phyloP scores from a whole-genome alignment of 2,113 vertebrate genomes.

The Suricata suricatta region DNA sequence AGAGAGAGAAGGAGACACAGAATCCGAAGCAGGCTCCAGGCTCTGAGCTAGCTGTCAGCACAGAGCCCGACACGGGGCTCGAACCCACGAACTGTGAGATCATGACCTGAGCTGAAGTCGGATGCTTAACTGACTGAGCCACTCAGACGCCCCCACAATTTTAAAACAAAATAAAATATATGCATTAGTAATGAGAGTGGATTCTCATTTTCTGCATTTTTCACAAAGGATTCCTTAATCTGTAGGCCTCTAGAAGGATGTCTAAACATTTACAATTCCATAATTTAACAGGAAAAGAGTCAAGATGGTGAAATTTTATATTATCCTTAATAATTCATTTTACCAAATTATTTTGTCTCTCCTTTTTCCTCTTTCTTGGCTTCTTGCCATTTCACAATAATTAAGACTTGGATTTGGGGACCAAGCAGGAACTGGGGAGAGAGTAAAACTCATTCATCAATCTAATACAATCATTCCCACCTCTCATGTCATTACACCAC shows the following conservation, averaged over 20 bases:
- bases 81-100: no score
- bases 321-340: neutral
- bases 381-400: slow-evolving; percentile 21
- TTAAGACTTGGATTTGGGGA: neutral
- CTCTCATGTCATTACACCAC: neutral
- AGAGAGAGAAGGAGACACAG: no score
- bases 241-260: neutral
- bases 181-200: neutral
- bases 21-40: no score
- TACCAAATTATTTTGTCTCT: slow-evolving; percentile 1
- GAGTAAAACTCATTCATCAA: slow-evolving; percentile 1
- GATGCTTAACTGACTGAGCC: no score
- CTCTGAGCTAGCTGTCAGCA: no score
- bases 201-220: neutral
- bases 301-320: neutral
- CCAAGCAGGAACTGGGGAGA: neutral
- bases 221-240: neutral
- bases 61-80: no score
- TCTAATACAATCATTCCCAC: neutral
- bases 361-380: neutral
- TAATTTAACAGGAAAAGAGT: slow-evolving; percentile 12
- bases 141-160: neutral
- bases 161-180: neutral
- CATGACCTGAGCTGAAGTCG: no score
- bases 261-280: neutral